Percentiles rank a stretch among this genome's conserved stretches.
These are phyloP conservation scores for Oreonectes daqikongensis DNA, from an alignment of 2,797 vertebrate genomes.

Conservation along the genomic window DNA sequence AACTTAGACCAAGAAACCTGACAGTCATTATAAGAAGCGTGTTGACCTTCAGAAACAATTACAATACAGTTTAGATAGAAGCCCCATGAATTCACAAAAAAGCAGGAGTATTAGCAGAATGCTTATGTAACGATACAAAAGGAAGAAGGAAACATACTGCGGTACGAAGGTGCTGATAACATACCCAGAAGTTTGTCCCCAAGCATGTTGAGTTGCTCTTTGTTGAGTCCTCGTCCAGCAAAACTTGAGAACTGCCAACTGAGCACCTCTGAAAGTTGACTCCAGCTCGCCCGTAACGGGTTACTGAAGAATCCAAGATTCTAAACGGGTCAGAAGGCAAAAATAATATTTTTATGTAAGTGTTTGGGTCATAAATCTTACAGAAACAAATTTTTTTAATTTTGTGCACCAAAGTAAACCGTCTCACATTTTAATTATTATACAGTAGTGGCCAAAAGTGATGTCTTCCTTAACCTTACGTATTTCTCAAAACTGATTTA, in stretches of 20 bases:
- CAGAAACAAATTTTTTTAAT: no score
- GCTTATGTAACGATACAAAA: not conserved
- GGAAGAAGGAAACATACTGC: not conserved
- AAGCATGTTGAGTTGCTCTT: conserved; percentile 92
- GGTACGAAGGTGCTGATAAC: not conserved
- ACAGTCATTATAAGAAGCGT: conserved; percentile 81
- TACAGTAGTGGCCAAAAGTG: no score
- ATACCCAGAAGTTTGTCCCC: conserved; percentile 91
- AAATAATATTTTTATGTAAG: no score
- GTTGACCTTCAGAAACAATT: conserved; percentile 79
- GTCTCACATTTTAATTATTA: no score
- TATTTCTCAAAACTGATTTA: no score
- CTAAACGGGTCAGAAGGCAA: conserved; percentile 65
- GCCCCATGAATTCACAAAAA: not conserved
- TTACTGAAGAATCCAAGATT: conserved; percentile 92
- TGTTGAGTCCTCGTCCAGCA: conserved; percentile 89
- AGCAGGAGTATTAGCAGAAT: not conserved
- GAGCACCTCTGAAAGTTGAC: conserved; percentile 91
- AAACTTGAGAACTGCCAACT: conserved; percentile 98
- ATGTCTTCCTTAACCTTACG: no score
- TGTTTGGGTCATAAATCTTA: no score
- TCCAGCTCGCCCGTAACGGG: conserved; percentile 85
- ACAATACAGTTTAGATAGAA: conserved; percentile 14
- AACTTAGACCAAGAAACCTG: conserved; percentile 95
- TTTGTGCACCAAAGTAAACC: no score